Base-by-base conservation (phyloP, 2,113 vertebrate species). In the Melanerpes formicivorus region DNA sequence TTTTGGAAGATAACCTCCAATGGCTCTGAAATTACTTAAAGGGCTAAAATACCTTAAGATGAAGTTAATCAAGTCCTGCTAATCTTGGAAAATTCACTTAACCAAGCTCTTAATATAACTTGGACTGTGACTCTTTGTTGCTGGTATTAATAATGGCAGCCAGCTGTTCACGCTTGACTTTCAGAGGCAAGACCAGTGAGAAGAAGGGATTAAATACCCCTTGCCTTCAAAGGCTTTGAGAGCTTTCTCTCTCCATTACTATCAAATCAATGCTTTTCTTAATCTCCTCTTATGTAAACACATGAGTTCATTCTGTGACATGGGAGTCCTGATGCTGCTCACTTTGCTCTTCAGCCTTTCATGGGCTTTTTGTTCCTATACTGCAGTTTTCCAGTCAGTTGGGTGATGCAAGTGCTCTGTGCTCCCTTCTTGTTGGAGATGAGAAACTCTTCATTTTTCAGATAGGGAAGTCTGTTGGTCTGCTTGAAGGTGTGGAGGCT, bases 1-100 rank as follows among this genome's bases (percentile, higher is more conserved):
- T 78, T 95, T 96, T 95, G 95, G 91, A 78, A 29, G 90, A 90
- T 91, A 91, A 95, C 72, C 60, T 88, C 67, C 72, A 82, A n/a
- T 40, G 56, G 76, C 80, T 95, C 79, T 88, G 69, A 93, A 80
- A 85, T 96, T 44, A 80, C 56, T 95, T 91, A 83, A 77, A 93
- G 67, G 72, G 75, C 79, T 93, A 82, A 93, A 95, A 64, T 94
- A 67, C 54, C 70, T 85, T 71, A 83, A 80, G 42, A 60, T 37
- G 56, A 91, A 93, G 72, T 91, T 93, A 88, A 93, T 93, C 42
- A 80, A 85, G 65, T 37, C 64, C 76, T 83, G 70, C 82, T 93
- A 91, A 90, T 95, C 82, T 90, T 74, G 46, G 60, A 50, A 80
- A 95, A 83, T 93, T 90, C 11, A 4, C 72, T 96, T 94, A 91